These are phyloP conservation scores for Nineta flava DNA, from an alignment of 2,888 invertebrate genomes.

Conservation along the genomic window DNA sequence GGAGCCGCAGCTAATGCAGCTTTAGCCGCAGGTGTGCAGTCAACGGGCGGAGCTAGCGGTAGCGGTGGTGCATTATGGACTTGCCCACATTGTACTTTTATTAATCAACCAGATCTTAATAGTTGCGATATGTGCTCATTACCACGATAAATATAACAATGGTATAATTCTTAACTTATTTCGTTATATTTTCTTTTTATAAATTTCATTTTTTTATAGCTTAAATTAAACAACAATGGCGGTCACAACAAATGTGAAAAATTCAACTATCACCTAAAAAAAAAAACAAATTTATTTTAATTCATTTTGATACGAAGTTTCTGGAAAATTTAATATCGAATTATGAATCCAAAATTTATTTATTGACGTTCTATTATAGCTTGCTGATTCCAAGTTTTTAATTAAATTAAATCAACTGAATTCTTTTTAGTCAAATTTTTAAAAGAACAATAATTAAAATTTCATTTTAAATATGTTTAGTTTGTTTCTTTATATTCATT, in stretches of 20 bases:
- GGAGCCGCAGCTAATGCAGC: slow-evolving; percentile 18
- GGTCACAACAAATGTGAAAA: not conserved
- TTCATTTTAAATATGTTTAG: no score
- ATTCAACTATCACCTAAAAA: not conserved
- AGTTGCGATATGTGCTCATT: slow-evolving; percentile 88
- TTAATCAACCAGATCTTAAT: slow-evolving; percentile 59
- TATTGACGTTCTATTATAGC: no score
- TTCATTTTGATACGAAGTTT: not conserved
- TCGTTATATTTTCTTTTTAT: not conserved
- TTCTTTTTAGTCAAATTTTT: no score
- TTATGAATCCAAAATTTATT: no score
- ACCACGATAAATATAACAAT: slow-evolving; percentile 39
- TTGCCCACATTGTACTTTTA: slow-evolving; percentile 85
- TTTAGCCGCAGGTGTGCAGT: slow-evolving; percentile 19
- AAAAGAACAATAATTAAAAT: no score
- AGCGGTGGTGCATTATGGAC: slow-evolving; percentile 52
- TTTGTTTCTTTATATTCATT: no score
- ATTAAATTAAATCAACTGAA: no score
- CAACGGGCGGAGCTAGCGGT: slow-evolving; percentile 14
- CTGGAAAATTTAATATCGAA: not conserved
- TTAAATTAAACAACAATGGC: not conserved
- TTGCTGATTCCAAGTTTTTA: no score
- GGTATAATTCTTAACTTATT: not conserved
- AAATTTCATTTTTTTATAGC: not conserved
- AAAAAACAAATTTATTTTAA: not conserved